Evolutionary conservation across 92 coral and sea anemone genomes (phyloP).

Genomic region (Scolanthus callimorphus): DNA sequence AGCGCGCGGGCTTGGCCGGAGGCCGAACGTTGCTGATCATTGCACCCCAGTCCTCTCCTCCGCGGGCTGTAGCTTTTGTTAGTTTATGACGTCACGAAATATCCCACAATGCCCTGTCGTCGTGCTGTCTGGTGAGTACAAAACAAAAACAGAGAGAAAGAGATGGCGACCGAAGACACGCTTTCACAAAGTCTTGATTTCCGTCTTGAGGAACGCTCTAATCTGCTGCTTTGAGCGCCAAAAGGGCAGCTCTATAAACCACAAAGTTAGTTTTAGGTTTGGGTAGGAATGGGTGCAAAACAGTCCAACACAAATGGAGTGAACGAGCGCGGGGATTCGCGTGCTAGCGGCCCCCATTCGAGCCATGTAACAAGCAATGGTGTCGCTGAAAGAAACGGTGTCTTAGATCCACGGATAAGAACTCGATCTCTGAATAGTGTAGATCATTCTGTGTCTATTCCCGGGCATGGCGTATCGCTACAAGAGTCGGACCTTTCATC

Average conservation of each 20-base stretch:
- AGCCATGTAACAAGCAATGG: slow-evolving; percentile 66
- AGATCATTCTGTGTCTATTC: slow-evolving; percentile 76
- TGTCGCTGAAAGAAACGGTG: slow-evolving; percentile 66
- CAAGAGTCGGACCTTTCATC: slow-evolving; percentile 87
- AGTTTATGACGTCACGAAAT: no score
- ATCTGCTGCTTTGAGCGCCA: slow-evolving; percentile 14
- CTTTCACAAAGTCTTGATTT: neutral
- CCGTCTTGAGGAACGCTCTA: neutral
- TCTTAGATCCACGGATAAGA: slow-evolving; percentile 75
- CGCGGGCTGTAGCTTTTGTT: no score
- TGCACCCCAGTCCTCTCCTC: no score
- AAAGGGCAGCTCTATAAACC: slow-evolving; percentile 18
- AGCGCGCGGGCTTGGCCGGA: no score
- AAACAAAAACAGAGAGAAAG: slow-evolving; percentile 56
- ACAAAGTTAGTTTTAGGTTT: neutral
- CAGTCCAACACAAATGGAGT: slow-evolving; percentile 59
- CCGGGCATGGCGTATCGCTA: slow-evolving; percentile 72
- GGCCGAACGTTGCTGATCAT: no score
- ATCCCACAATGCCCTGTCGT: slow-evolving; percentile 1
- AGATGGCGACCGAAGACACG: slow-evolving; percentile 12
- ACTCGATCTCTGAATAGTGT: slow-evolving; percentile 86
- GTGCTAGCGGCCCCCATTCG: slow-evolving; percentile 53
- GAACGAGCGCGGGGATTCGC: slow-evolving; percentile 61
- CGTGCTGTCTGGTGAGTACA: slow-evolving; percentile 44
- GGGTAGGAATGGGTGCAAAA: slow-evolving; percentile 70